Conservation (phyloP, 2,113 vertebrate genomes). For the Sinocyclocheilus rhinocerous region DNA sequence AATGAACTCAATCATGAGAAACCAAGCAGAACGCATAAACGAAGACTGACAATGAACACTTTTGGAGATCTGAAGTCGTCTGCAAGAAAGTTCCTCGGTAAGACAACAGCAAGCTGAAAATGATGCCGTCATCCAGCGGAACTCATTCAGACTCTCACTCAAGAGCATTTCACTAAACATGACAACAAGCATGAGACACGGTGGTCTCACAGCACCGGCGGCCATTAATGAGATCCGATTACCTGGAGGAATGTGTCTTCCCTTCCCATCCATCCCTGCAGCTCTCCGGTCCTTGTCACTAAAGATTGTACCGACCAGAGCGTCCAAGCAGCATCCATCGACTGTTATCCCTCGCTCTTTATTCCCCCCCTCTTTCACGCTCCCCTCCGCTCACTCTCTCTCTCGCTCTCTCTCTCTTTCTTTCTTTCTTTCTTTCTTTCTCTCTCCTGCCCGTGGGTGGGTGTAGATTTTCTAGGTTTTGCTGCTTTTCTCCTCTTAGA, state of each 20-base stretch:
- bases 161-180: conserved; percentile 6
- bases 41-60: background rate
- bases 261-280: conserved; percentile 75
- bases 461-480: conserved; percentile 61
- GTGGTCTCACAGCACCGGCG: conserved; percentile 8
- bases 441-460: conserved; percentile 52
- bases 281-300: conserved; percentile 65
- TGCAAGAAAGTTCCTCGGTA: background rate
- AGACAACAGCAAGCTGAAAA: conserved; percentile 7
- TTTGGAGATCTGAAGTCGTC: background rate
- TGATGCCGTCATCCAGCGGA: background rate
- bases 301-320: conserved; percentile 69
- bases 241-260: conserved; percentile 77
- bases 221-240: conserved; percentile 51
- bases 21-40: no score
- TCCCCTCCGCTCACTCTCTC: conserved; percentile 45
- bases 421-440: conserved; percentile 40
- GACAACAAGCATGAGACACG: background rate
- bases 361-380: background rate
- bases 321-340: conserved; percentile 77
- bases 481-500: conserved; percentile 65
- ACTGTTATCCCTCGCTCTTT: conserved; percentile 67
- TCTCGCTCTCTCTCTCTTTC: conserved; percentile 40
- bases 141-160: background rate
- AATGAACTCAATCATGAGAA: background rate